These are phyloP conservation scores for Diploptera punctata DNA, from an alignment of 2,888 invertebrate species.

Conservation along the genomic window DNA sequence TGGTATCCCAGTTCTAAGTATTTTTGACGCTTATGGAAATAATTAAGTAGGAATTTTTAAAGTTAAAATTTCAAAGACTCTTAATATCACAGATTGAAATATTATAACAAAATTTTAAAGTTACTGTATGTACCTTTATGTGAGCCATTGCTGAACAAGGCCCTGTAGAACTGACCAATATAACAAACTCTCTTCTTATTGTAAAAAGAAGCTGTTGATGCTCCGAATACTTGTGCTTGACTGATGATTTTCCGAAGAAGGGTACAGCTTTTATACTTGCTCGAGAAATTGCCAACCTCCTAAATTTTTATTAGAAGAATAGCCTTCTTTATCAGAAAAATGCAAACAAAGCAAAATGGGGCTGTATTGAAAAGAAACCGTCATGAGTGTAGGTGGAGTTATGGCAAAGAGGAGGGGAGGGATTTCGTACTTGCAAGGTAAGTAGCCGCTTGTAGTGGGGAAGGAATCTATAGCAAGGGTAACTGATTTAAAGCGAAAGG, in stretches of 20 bases:
- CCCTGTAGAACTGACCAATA: not conserved
- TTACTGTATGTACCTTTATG: not conserved
- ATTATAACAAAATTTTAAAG: too few species aligned
- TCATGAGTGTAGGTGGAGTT: not conserved
- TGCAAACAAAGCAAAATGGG: not conserved
- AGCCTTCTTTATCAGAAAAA: constrained; percentile 7
- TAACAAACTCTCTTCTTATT: too few species aligned
- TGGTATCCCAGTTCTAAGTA: too few species aligned
- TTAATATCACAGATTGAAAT: too few species aligned
- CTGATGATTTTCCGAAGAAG: not conserved
- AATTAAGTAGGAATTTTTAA: too few species aligned
- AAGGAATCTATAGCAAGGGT: constrained; percentile 7
- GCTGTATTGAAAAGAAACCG: not conserved
- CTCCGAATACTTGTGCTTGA: not conserved
- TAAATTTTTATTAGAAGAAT: constrained; percentile 4
- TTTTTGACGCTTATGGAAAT: too few species aligned
- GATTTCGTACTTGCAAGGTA: not conserved
- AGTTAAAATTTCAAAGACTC: too few species aligned
- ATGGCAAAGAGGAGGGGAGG: not conserved
- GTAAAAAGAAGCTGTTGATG: too few species aligned
- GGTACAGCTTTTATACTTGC: not conserved
- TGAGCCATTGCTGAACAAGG: not conserved
- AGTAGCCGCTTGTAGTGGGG: not conserved
- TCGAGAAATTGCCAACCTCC: not conserved
- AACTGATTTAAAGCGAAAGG: constrained; percentile 8